A percentile compares a stretch with the other conserved stretches of the same genome.
phyloP scores from a whole-genome alignment of 2,888 invertebrate genomes.

The Panopea generosa region DNA sequence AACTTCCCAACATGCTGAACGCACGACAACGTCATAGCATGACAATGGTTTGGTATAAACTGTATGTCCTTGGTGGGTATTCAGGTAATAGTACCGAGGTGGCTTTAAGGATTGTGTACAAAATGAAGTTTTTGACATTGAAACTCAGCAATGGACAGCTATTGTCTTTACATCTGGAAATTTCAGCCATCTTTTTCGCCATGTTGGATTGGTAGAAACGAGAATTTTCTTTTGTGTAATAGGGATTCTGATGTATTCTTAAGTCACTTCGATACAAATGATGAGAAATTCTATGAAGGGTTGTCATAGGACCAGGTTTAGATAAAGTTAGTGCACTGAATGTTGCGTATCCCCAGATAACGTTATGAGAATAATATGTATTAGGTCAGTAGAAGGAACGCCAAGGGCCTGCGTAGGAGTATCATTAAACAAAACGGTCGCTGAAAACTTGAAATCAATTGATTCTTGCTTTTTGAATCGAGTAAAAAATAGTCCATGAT shows the following conservation, averaged over 20 bases:
- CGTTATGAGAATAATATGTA: too few relatives aligned
- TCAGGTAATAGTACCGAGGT: slow-evolving; percentile 64
- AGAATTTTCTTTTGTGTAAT: slow-evolving; percentile 79
- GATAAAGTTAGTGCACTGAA: slow-evolving; percentile 72
- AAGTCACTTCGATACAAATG: slow-evolving; percentile 75
- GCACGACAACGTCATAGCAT: slow-evolving; percentile 82
- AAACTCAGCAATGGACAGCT: slow-evolving; percentile 82
- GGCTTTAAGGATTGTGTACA: slow-evolving; percentile 73
- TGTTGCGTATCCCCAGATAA: slow-evolving; percentile 76
- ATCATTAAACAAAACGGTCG: too few relatives aligned
- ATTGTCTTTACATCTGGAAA: slow-evolving; percentile 73
- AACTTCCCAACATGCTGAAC: slow-evolving; percentile 74
- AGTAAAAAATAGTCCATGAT: too few relatives aligned
- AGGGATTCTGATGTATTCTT: slow-evolving; percentile 67
- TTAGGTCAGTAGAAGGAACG: too few relatives aligned
- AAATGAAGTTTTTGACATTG: slow-evolving; percentile 81
- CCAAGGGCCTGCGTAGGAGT: too few relatives aligned
- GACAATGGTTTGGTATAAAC: slow-evolving; percentile 69
- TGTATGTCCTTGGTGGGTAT: slow-evolving; percentile 83
- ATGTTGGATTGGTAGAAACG: slow-evolving; percentile 66
- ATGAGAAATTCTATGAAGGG: slow-evolving; percentile 72
- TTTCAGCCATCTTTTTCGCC: slow-evolving; percentile 78
- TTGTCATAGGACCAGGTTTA: slow-evolving; percentile 74
- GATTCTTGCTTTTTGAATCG: too few relatives aligned
- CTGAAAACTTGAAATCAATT: too few relatives aligned